Base-by-base conservation (phyloP, 2,888 invertebrate genomes). In the Patella depressa region DNA sequence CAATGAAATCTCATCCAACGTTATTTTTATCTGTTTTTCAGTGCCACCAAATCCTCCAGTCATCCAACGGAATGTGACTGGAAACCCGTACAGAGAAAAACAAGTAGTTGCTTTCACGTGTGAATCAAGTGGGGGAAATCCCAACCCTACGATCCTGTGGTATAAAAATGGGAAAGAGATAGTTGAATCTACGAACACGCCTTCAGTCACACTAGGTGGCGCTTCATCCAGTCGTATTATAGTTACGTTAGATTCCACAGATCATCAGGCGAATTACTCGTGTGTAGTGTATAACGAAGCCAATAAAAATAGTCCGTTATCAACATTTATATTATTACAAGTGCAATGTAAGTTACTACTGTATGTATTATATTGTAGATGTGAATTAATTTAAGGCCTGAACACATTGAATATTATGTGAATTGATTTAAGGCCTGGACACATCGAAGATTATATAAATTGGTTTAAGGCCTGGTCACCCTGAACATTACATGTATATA, bases 261-360 rank as follows among this genome's bases (percentile, higher is more conserved):
- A 88, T 76, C 82, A 88, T 79, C 82, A 81, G 75, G 86, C 88
- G 76, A 85, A 85, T 79, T 87, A 85, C 81, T 81, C 84, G 24
- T 88, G 88, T 81, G 74, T 81, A 74, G 85, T 88, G 17, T 85
- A 80, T 81, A 88, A 88, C 78, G 77, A 75, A 73, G 83, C 87
- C 9, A 88, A 86, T 80, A 79, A 82, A 72, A 81, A 86, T 72
- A 81, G 78, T 45, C 85, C 87, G 12, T 73, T 82, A 34, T 75
- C 80, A 53, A 73, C 78, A 17, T 80, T 82, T 53, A 69, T 73
- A 76, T 80, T 81, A 19, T 72, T 88, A 74, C 75, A 79, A 75
- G 88, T 88, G 77, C 85, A 82, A 80, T 88, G 88, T 88, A 83
- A 85, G 88, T 88, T 79, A 9, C 87, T 79, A 9, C 0, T 45